Evolutionary conservation across 2,888 invertebrate species (phyloP).

Genomic region (Lithophane leautieri): DNA sequence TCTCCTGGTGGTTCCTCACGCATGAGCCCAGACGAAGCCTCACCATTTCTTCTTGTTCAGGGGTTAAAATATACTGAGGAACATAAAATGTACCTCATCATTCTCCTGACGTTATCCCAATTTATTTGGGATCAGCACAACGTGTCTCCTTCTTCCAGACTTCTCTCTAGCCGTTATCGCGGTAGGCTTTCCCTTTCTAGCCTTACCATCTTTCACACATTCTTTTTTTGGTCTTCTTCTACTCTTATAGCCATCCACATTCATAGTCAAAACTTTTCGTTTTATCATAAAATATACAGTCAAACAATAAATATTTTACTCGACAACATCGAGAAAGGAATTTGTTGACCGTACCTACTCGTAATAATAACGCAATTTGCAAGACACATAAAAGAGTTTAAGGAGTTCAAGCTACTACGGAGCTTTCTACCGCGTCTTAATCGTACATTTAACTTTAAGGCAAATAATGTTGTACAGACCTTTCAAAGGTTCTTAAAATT

Average conservation of each 20-base stretch:
- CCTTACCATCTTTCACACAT: neutral
- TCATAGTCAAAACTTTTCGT: neutral
- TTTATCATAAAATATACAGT: neutral
- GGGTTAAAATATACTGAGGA: conserved; percentile 67
- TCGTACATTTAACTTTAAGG: neutral
- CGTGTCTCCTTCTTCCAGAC: neutral
- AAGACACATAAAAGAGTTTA: neutral
- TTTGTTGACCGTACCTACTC: neutral
- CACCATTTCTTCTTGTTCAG: conserved; percentile 71
- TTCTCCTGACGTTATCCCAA: neutral
- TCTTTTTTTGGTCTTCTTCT: neutral
- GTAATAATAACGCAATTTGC: neutral
- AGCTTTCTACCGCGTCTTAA: neutral
- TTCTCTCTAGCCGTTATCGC: neutral
- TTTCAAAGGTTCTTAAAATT: too few relatives aligned
- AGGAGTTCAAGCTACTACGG: neutral
- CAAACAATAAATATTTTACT: too few relatives aligned
- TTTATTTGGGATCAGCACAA: neutral
- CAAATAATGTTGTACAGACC: too few relatives aligned
- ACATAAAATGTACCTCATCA: neutral
- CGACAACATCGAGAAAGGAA: too few relatives aligned
- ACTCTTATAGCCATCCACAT: neutral
- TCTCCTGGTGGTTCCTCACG: conserved; percentile 78
- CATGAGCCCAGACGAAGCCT: conserved; percentile 73
- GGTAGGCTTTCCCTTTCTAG: neutral